Evolutionary conservation across 37 sponge, comb jelly and placozoan species (phyloP), one percentile per base, ranked within the genome.

Genomic region (Haliclona indistincta): DNA sequence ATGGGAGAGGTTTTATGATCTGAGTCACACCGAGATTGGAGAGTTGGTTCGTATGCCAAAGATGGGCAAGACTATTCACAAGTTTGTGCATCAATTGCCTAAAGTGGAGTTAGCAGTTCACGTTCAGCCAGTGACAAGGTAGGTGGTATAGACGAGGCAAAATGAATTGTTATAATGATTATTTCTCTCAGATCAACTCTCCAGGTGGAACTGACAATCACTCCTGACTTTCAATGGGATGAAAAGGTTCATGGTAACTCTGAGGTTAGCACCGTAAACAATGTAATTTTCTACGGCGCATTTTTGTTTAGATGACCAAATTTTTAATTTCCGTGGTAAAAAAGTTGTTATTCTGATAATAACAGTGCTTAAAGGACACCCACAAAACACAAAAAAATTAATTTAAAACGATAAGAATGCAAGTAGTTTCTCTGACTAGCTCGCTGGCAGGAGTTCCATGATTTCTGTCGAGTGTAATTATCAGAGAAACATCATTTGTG

Each of bases 161-260:
- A 36, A 35, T 54, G 26, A 28, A 39, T 7, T 30, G 7, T 67
- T 30, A 7, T 47, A 29, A 47, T 8, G 39, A 47, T 70, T 25
- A 40, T 10, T 47, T 43, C 53, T 26, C 28, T 15, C 70, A 94
- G 97, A 65, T 95, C 96, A 22, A 93, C 96, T 15, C 78, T 98
- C 35, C 87, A 93, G 76, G 94, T 98, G 8, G 99, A 98, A 52
- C 81, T 98, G 52, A 95, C 96, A n/a, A 83, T 98, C 47, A 88
- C 89, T 64, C 99, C 99, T 33, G 99, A 98, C 78, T 98, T 98
- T 77, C 99, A 98, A 62, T 98, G 99, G 99, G 99, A 98, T 63
- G 99, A 98, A 37, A 98, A 95, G 63, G 63, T 95, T 2, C 99
- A 98, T 69, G 96, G 96, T 13, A 67, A 82, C 38, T 95, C 94